Evolutionary conservation across 2,797 vertebrate genomes (phyloP).

Genomic region (Gymnothorax javanicus): DNA sequence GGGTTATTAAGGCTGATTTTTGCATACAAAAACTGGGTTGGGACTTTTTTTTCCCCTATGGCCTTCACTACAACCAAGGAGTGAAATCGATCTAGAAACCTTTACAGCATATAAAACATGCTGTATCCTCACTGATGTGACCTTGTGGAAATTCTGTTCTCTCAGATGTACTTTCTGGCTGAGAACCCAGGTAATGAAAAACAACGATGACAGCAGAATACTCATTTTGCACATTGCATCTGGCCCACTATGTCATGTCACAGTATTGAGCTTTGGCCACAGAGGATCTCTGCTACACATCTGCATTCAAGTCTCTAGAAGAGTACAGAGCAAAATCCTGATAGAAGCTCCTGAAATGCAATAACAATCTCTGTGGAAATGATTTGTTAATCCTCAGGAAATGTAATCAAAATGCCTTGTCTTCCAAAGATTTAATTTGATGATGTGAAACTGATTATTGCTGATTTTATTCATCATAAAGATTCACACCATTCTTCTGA

Average conservation of each 20-base stretch:
- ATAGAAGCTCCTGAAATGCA: background rate
- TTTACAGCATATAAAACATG: background rate
- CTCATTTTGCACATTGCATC: background rate
- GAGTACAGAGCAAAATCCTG: background rate
- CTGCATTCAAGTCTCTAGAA: background rate
- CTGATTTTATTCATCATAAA: background rate
- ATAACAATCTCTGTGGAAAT: background rate
- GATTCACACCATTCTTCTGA: background rate
- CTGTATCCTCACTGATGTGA: background rate
- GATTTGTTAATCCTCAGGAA: background rate
- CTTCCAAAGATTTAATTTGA: background rate
- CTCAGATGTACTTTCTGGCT: background rate
- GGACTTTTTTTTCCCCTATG: background rate
- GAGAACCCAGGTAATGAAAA: background rate
- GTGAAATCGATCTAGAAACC: background rate
- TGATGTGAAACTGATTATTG: too few relatives aligned
- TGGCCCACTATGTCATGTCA: background rate
- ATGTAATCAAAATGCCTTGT: background rate
- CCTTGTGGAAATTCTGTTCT: background rate
- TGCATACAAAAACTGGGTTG: background rate
- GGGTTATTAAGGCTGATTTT: background rate
- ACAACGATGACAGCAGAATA: background rate
- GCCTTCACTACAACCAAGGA: background rate
- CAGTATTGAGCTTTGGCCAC: background rate
- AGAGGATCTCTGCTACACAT: background rate